phyloP scores from a whole-genome alignment of 2,888 invertebrate genomes.

The Gasteruption jaculator region DNA sequence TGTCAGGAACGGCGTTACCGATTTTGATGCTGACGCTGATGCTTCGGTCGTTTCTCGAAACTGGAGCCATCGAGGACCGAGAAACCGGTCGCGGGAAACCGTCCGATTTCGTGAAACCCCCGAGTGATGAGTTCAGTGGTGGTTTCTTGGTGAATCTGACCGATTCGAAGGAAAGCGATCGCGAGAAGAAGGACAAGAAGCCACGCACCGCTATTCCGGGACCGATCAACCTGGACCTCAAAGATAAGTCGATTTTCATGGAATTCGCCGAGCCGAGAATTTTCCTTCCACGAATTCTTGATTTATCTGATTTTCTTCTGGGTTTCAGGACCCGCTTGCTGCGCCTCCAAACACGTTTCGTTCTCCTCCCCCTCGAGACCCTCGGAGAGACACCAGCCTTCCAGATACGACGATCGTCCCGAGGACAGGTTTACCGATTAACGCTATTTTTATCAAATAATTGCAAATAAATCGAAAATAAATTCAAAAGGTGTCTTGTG shows the following conservation, averaged over 20 bases:
- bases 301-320: slow-evolving; percentile 4
- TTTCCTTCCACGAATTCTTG: slow-evolving; percentile 1
- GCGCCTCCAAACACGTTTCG: slow-evolving; percentile 29
- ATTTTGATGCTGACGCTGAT: too few relatives aligned
- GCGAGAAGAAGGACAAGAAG: slow-evolving; percentile 27
- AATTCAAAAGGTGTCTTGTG: not conserved
- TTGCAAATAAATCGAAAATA: not conserved
- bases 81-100: too few relatives aligned
- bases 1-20: too few relatives aligned
- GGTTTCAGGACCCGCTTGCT: slow-evolving; percentile 34
- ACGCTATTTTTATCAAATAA: not conserved
- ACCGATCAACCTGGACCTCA: slow-evolving; percentile 14
- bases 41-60: too few relatives aligned
- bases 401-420: slow-evolving; percentile 31
- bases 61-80: too few relatives aligned
- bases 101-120: too few relatives aligned
- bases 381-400: slow-evolving; percentile 26
- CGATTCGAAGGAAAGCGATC: too few relatives aligned
- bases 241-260: slow-evolving; percentile 24
- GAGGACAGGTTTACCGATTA: slow-evolving; percentile 38
- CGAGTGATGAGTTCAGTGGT: too few relatives aligned
- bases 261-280: slow-evolving; percentile 1
- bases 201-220: slow-evolving; percentile 26
- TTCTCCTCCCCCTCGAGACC: slow-evolving; percentile 19
- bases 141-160: too few relatives aligned